Base-by-base conservation (phyloP, 1,140 invertebrate species). In the Microplitis demolitor region DNA sequence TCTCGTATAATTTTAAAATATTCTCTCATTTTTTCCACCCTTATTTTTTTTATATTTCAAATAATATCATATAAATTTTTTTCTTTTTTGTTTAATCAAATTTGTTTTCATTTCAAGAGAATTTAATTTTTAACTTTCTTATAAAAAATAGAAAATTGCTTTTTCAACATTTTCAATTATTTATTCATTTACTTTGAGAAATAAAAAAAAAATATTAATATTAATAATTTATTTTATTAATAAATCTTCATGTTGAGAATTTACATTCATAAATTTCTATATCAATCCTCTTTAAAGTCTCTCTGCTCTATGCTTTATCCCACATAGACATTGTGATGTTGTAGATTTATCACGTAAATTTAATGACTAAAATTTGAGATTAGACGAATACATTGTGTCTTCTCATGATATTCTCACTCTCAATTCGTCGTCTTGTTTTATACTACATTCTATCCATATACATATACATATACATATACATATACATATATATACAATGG, bases 1-100 rank as follows among this genome's bases (percentile, higher is more conserved):
- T 67, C 50, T 67, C 66, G 66, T 54, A 67, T 67, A 67, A 67
- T 67, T 67, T 67, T 11, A 54, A 53, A 67, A 54, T 67, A 54
- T 67, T 54, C 39, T 33, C 24, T 34, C 24, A 31, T 50, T 34
- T 51, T 54, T 66, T 54, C 34, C 13, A 14, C 3, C 63, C 14
- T 54, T 24, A 53, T 53, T 53, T 31, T 67, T n/a, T 67, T 35
- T 14, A 4, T 16, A 8, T 58, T 24, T 58, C 56, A 9, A 4
- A 16, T 24, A 31, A 58, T 9, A 58, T 31, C 1, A 58, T 14
- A 8, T 24, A 31, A 31, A 24, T 53, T 13, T 66, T 53, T 66
- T 54, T 51, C 8, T 54, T 54, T 53, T 39, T 53, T 54, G 53
- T 67, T 53, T 31, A 37, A 35, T 35, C 35, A 31, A 62, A 34